Evolutionary conservation across 2,797 vertebrate genomes (phyloP).

Genomic region (Botia kubotai): DNA sequence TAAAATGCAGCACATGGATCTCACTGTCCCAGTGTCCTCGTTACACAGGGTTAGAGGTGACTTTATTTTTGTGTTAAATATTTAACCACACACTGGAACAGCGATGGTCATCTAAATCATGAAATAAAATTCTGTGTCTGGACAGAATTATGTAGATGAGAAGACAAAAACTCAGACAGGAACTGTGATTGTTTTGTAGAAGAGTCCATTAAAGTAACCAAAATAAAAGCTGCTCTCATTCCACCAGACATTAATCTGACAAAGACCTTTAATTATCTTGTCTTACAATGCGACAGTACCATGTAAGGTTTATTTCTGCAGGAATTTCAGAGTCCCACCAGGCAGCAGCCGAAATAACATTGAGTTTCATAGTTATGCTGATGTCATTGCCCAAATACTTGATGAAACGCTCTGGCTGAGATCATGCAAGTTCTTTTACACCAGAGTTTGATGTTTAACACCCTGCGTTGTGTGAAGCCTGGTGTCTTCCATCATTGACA

Average conservation of each 20-base stretch:
- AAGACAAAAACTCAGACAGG: too few relatives aligned
- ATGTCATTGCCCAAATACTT: conserved; percentile 72
- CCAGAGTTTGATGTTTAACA: conserved; percentile 67
- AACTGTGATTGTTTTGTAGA: conserved; percentile 47
- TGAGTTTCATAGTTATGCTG: conserved; percentile 65
- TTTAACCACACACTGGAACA: too few relatives aligned
- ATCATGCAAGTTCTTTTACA: neutral
- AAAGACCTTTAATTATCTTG: conserved; percentile 81
- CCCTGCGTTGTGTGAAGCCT: conserved; percentile 57
- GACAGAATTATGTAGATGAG: too few relatives aligned
- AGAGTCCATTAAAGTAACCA: conserved; percentile 78
- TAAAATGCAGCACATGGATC: too few relatives aligned
- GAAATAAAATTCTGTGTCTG: too few relatives aligned
- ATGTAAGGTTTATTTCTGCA: conserved; percentile 71
- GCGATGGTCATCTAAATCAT: too few relatives aligned
- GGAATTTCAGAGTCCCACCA: conserved; percentile 71
- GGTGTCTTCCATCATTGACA: conserved; percentile 54
- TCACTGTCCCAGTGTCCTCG: too few relatives aligned
- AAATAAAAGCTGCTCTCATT: conserved; percentile 77
- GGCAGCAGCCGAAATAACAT: conserved; percentile 53
- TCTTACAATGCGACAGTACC: conserved; percentile 76
- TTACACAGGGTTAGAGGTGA: too few relatives aligned
- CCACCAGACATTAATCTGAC: too few relatives aligned
- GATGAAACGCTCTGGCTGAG: conserved; percentile 54
- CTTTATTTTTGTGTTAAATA: too few relatives aligned